These are phyloP conservation scores for Sinhomidia bicolor DNA, from an alignment of 2,888 invertebrate species.

Conservation along the genomic window DNA sequence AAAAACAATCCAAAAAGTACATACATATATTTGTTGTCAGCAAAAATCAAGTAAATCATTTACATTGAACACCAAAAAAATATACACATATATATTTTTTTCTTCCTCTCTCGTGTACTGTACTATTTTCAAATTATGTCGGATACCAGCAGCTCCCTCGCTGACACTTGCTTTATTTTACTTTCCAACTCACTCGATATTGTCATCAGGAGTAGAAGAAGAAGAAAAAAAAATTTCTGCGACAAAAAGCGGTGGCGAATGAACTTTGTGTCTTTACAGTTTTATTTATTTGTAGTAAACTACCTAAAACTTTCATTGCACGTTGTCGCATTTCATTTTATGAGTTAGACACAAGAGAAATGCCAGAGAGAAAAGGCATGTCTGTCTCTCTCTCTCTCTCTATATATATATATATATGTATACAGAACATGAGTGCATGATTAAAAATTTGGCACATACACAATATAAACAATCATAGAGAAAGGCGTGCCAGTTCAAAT, in stretches of 20 bases:
- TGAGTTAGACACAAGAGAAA: conserved; percentile 9
- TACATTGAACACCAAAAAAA: neutral
- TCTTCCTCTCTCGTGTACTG: too few species aligned
- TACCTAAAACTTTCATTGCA: conserved; percentile 14
- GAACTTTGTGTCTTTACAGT: neutral
- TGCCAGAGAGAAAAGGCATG: neutral
- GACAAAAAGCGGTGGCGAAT: neutral
- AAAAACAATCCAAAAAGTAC: neutral
- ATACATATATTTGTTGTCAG: neutral
- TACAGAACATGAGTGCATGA: neutral
- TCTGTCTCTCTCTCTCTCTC: too few species aligned
- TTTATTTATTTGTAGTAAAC: neutral
- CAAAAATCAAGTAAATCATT: conserved; percentile 15
- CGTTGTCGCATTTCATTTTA: conserved; percentile 26
- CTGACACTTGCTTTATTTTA: neutral
- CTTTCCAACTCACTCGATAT: neutral
- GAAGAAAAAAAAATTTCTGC: neutral
- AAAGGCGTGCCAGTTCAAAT: conserved; percentile 13
- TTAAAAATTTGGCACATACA: conserved; percentile 34
- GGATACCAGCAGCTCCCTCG: neutral
- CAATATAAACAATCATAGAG: conserved; percentile 1
- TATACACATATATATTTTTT: neutral
- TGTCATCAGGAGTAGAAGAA: too few species aligned
- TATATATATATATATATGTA: too few species aligned
- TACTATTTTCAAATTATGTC: conserved; percentile 26